Evolutionary conservation across 2,113 vertebrate genomes (phyloP), one percentile per base, ranked within the genome.

Genomic region (Otis tarda): DNA sequence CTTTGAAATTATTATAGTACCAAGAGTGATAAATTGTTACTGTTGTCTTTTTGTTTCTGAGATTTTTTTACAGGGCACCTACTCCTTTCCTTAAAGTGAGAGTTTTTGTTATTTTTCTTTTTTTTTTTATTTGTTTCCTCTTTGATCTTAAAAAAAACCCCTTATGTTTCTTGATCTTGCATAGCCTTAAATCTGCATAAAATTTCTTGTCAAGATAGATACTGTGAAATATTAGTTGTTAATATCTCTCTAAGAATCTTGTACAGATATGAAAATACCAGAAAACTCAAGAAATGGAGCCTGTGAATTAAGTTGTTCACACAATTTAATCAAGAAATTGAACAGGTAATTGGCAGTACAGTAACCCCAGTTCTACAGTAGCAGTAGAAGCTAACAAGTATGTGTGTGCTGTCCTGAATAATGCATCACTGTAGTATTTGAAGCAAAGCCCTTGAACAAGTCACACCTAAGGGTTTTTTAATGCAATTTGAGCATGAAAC

Each of bases 401-500:
- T 28, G 19, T 31, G 5, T 4, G 1, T 61, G 27, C 13, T 71
- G 9, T 71, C 28, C 47, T 92, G 76, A 69, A 30, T 65, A 33
- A 33, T 60, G 19, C 4, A 47, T 52, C 61, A 21, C 21, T 77
- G 4, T 23, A 64, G 4, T 19, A 37, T 74, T 61, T 83, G 28
- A 81, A 83, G 7, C 0, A 2, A 92, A 4, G 1, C 12, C 10
- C 27, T 61, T 74, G 30, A 69, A 57, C 4, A 41, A 74, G 4
- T 23, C 10, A 24, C 20, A 70, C 3, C 1, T 6, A 69, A 43
- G 21, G 15, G 14, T 0, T 8, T 31, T 52, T 56, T 65, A 21
- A 67, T 10, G 6, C 2, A 50, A 31, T 82, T 74, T 69, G 19
- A 47, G 5, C 3, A 25, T 14, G 53, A 53, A 78, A 70, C 33